Conservation (phyloP, 2,888 invertebrate genomes). For the Eubasilissa splendida region DNA sequence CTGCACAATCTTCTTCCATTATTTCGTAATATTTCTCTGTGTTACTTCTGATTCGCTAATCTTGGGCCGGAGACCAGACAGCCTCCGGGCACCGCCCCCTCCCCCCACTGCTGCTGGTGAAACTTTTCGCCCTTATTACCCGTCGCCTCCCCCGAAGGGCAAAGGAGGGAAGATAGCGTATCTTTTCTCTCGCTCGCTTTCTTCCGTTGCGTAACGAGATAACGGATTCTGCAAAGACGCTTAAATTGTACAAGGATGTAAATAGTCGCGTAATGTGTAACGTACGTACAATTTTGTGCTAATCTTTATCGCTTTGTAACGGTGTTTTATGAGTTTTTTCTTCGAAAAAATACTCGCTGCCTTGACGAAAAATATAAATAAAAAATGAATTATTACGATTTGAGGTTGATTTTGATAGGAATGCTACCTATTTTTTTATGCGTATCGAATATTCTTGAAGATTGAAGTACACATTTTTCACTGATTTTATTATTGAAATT, state of each 20-base stretch:
- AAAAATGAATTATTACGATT: no score
- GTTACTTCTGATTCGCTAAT: constrained; percentile 22
- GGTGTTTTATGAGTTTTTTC: no score
- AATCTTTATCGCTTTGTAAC: not conserved
- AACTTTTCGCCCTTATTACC: not conserved
- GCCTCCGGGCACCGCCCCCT: not conserved
- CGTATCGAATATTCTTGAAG: no score
- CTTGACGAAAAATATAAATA: no score
- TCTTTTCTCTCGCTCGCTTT: constrained; percentile 18
- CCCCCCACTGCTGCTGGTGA: not conserved
- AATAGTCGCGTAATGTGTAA: constrained; percentile 9
- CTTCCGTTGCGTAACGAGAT: constrained; percentile 29
- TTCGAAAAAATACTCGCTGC: no score
- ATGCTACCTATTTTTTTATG: no score
- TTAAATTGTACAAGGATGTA: not conserved
- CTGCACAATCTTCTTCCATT: not conserved
- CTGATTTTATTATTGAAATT: no score
- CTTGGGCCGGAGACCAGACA: constrained; percentile 6
- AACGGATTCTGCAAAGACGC: not conserved
- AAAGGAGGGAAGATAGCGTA: not conserved
- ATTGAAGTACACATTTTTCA: no score
- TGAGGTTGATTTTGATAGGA: no score
- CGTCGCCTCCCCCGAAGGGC: not conserved
- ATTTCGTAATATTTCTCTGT: constrained; percentile 1
- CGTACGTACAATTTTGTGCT: not conserved